Evolutionary conservation across 2,888 invertebrate species (phyloP), one percentile per base, ranked within the genome.

Genomic region (Macrophya alboannulata): DNA sequence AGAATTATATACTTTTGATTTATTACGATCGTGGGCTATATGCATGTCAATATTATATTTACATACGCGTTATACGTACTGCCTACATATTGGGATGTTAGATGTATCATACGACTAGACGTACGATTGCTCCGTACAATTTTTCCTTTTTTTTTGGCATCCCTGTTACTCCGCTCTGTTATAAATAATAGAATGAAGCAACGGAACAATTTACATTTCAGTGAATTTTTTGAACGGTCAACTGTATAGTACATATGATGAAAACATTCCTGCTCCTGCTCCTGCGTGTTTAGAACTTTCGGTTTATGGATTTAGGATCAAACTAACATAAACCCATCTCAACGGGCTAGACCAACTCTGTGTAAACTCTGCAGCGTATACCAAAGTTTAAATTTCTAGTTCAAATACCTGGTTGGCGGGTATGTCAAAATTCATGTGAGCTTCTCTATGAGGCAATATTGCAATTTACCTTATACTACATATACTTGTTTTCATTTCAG

Each of bases 231-330:
- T 51, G 15, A 31, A 62, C 62, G 25, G 0, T 5, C 25, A 21
- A 3, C 62, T 62, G 62, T 12, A 62, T 62, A 55, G 8, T 51
- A 31, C 6, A 55, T 4, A 55, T 2, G 17, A 62, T 10, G 21
- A 25, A 62, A 25, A 62, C 25, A 25, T 62, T 12, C 17, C 43
- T n/a, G 71, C 6, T 43, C 17, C 40, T 43, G 25, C 4, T 25
- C 17, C 74, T 45, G 37, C 45, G 15, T 74, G 25, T 74, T 74
- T 8, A 51, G 17, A 55, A 77, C 55, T 55, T 55, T 37, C 15
- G 55, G 51, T 55, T 31, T 77, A 77, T 55, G 77, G 17, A 55
- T 55, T 77, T 51, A 77, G 77, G 77, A 77, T 51, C 25, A 77
- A 77, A 55, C 51, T 40, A n/a, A 77, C 51, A 77, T 12, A 37